phyloP scores from a whole-genome alignment of 2,113 vertebrate species.

The Bubo blakistoni region DNA sequence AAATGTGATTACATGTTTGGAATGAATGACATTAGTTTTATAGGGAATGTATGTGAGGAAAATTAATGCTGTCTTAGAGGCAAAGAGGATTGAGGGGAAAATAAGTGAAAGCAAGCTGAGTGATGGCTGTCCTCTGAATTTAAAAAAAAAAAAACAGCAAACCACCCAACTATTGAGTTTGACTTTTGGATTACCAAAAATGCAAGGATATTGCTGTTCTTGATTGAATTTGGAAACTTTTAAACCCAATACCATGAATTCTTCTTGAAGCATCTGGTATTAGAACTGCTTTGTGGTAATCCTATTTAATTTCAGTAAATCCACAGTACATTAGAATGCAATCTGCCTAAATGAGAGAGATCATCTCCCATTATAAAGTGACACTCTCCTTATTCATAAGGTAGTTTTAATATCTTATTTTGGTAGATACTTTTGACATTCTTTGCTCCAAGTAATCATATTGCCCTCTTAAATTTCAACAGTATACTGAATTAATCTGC shows the following conservation, averaged over 20 bases:
- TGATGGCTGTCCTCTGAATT: neutral
- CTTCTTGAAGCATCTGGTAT: neutral
- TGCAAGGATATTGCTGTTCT: neutral
- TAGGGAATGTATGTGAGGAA: neutral
- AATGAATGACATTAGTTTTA: neutral
- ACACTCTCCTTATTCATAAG: neutral
- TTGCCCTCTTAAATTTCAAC: neutral
- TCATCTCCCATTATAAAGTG: neutral
- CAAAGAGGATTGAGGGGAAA: neutral
- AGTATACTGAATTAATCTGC: neutral
- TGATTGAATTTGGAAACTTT: neutral
- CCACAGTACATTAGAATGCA: neutral
- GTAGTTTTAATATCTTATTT: neutral
- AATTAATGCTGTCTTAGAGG: neutral
- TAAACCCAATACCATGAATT: neutral
- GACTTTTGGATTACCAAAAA: neutral
- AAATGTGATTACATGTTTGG: neutral
- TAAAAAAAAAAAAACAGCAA: neutral
- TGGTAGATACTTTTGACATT: neutral
- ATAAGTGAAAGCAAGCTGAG: neutral
- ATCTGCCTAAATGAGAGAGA: neutral
- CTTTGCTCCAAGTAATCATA: neutral
- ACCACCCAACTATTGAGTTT: neutral
- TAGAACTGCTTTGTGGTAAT: neutral
- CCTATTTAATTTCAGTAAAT: neutral